Base-by-base conservation (phyloP, 2,113 vertebrate genomes). In the Dascyllus trimaculatus region DNA sequence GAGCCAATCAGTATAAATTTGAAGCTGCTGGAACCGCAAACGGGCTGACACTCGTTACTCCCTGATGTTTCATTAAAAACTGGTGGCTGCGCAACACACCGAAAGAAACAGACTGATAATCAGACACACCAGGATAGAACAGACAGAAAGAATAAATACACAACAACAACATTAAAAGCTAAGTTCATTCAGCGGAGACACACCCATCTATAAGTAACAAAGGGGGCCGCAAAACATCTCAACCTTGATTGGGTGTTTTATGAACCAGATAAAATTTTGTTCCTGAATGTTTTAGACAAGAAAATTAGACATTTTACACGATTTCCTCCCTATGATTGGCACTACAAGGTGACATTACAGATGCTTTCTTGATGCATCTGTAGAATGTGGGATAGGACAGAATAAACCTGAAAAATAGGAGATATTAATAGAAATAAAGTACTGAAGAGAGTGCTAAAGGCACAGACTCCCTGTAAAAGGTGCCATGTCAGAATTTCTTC, bases 61-160 rank as follows among this genome's bases (percentile, higher is more conserved):
- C 45, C 69, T 62, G 19, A 81, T 22, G 75, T 64, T 54, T 66
- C 21, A 78, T 71, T 61, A 57, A 70, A 84, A 40, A 53, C 40
- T 13, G 11, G 4, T 0, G n/a, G 25, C 64, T 65, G 52, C 54
- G 83, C 53, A 52, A 48, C 1, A 1, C 26, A 25, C 26, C 29
- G 74, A 32, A 21, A 25, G 48, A 32, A 29, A 43, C 1, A 0
- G 29, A 74, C 18, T 45, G 25, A 53, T 51, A 19, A 51, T 63
- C 32, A 17, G 17, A 64, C 7, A 0, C 15, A 40, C 11, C 0
- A 5, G 7, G 22, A 26, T 5, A 26, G 57, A 49, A 35, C 26
- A 68, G 43, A 59, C 19, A 35, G 32, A 49, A 17, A 24, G 21
- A 54, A 13, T 2, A 0, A 48, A 48, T 25, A 51, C 48, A 51